Evolutionary conservation across 2,797 vertebrate species (phyloP).

Genomic region (Micromesistius poutassou): DNA sequence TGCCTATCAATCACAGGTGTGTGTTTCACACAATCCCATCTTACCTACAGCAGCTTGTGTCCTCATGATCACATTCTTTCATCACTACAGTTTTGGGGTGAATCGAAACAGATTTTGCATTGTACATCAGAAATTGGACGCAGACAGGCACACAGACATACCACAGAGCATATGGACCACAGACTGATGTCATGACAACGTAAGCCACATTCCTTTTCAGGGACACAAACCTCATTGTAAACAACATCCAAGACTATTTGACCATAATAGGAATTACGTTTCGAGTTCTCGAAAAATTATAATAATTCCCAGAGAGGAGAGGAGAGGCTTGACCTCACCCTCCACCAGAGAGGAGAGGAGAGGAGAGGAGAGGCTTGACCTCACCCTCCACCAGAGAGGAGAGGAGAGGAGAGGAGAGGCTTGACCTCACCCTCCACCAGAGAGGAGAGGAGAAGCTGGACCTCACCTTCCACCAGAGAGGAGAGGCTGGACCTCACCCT

Average conservation of each 20-base stretch:
- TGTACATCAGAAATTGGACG: background rate
- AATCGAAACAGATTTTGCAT: background rate
- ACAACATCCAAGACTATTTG: too few relatives aligned
- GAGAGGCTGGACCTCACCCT: too few relatives aligned
- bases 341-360: too few relatives aligned
- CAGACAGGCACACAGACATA: background rate
- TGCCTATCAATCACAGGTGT: background rate
- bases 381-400: too few relatives aligned
- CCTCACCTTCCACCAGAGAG: too few relatives aligned
- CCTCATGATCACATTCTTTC: background rate
- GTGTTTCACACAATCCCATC: background rate
- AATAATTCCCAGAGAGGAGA: background rate
- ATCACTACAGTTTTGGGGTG: background rate
- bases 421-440: too few relatives aligned
- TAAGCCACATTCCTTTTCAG: background rate
- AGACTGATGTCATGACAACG: background rate
- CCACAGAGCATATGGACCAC: background rate
- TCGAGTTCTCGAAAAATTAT: background rate
- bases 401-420: too few relatives aligned
- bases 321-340: too few relatives aligned
- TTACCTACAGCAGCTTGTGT: background rate
- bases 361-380: too few relatives aligned
- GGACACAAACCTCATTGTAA: background rate
- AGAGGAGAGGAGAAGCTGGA: too few relatives aligned
- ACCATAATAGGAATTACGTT: too few relatives aligned